These are phyloP conservation scores for Idris sp. DNA, from an alignment of 1,140 invertebrate genomes.

Conservation along the genomic window DNA sequence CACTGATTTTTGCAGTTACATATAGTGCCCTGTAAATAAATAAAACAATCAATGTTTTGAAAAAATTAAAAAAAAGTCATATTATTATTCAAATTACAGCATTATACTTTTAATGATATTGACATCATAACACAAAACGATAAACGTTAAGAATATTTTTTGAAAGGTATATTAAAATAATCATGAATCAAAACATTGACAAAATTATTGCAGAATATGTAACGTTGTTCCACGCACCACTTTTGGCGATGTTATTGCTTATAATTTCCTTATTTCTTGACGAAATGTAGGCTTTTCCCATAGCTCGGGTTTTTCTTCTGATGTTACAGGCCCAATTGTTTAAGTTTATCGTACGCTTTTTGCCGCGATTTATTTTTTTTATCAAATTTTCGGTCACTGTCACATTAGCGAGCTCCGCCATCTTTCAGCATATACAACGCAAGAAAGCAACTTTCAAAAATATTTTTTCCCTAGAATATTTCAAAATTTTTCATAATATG, in stretches of 20 bases:
- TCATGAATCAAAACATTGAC: no score
- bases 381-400: background rate
- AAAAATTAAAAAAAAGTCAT: background rate
- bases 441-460: background rate
- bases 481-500: no score
- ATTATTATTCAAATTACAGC: no score
- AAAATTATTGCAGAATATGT: constrained; percentile 2
- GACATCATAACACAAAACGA: no score
- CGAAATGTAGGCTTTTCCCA: constrained; percentile 10
- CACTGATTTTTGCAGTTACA: background rate
- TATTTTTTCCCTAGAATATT: no score
- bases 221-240: constrained; percentile 15
- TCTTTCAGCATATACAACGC: constrained; percentile 11
- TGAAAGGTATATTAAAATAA: background rate
- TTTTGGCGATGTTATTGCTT: constrained; percentile 5
- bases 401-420: constrained; percentile 2
- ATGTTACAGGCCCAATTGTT: constrained; percentile 10
- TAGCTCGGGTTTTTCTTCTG: constrained; percentile 2
- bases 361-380: constrained; percentile 6
- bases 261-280: constrained; percentile 4
- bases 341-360: constrained; percentile 6
- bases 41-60: no score
- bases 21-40: background rate
- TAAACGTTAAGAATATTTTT: no score
- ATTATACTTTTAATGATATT: no score